Percentiles rank a stretch among this genome's conserved stretches.
These are phyloP conservation scores for Zygothrica quintamaculata DNA, from an alignment of 2,888 invertebrate species.

Conservation along the genomic window DNA sequence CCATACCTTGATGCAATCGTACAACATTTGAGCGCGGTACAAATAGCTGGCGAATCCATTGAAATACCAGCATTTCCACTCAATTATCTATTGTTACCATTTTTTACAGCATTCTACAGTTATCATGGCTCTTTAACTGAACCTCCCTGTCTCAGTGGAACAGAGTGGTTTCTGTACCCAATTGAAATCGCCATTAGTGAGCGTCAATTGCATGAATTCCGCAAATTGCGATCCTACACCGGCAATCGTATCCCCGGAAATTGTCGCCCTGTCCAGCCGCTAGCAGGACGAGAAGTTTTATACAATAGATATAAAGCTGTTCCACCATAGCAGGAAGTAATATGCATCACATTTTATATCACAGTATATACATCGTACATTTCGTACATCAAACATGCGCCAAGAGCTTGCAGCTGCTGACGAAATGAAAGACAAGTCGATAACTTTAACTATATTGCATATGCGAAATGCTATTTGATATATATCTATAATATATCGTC, in stretches of 20 bases:
- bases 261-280: conserved; percentile 80
- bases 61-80: conserved; percentile 86
- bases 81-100: conserved; percentile 85
- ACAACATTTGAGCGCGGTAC: conserved; percentile 84
- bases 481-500: too few relatives aligned
- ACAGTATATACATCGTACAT: too few relatives aligned
- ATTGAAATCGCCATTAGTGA: conserved; percentile 86
- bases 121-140: conserved; percentile 87
- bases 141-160: conserved; percentile 87
- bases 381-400: too few relatives aligned
- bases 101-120: conserved; percentile 85
- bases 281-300: conserved; percentile 38
- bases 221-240: conserved; percentile 68
- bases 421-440: too few relatives aligned
- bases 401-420: too few relatives aligned
- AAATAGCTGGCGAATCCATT: conserved; percentile 82
- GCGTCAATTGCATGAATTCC: conserved; percentile 84
- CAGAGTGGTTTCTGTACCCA: conserved; percentile 87
- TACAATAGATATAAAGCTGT: conserved; percentile 17
- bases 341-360: too few relatives aligned
- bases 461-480: too few relatives aligned
- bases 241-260: conserved; percentile 78
- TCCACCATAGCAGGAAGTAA: background rate
- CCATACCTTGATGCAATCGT: conserved; percentile 86
- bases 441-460: too few relatives aligned